phyloP scores from a whole-genome alignment of 64 coral and sea anemone genomes.

The Anthopleura sola region DNA sequence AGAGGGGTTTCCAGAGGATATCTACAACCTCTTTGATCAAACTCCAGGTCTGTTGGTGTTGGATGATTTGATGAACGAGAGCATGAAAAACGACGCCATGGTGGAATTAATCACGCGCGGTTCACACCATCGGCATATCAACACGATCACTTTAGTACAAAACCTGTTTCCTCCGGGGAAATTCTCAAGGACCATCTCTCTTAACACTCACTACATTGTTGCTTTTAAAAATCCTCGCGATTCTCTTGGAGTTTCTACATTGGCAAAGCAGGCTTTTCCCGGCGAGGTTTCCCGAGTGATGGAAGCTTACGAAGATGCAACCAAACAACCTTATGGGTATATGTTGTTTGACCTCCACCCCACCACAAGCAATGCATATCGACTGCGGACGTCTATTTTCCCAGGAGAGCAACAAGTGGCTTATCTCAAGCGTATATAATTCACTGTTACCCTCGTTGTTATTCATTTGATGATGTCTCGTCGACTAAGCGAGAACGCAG shows the following conservation, averaged over 20 bases:
- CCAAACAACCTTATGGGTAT: slow-evolving; percentile 16
- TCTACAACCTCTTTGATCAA: background rate
- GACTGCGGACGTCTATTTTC: slow-evolving; percentile 1
- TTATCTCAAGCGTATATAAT: slow-evolving; percentile 9
- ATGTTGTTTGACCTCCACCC: slow-evolving; percentile 11
- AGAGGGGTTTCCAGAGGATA: slow-evolving; percentile 13
- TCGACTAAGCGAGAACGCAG: too few species aligned
- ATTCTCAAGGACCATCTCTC: slow-evolving; percentile 28
- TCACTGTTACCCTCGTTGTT: too few species aligned
- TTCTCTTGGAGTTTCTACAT: slow-evolving; percentile 19
- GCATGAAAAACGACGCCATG: slow-evolving; percentile 13
- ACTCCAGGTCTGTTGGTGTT: slow-evolving; percentile 33
- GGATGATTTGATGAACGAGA: slow-evolving; percentile 47
- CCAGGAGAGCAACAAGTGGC: background rate
- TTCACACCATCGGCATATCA: slow-evolving; percentile 33
- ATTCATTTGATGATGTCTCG: too few species aligned
- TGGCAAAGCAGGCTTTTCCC: slow-evolving; percentile 34
- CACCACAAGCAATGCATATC: background rate
- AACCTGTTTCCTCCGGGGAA: slow-evolving; percentile 37
- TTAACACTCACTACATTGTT: slow-evolving; percentile 28
- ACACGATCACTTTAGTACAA: background rate
- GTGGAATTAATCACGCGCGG: slow-evolving; percentile 32
- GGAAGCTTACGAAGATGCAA: slow-evolving; percentile 21
- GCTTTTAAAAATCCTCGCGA: slow-evolving; percentile 41
- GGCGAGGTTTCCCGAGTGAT: background rate